Evolutionary conservation across 2,888 invertebrate genomes (phyloP).

Genomic region (Rhamphomyia laevipes): DNA sequence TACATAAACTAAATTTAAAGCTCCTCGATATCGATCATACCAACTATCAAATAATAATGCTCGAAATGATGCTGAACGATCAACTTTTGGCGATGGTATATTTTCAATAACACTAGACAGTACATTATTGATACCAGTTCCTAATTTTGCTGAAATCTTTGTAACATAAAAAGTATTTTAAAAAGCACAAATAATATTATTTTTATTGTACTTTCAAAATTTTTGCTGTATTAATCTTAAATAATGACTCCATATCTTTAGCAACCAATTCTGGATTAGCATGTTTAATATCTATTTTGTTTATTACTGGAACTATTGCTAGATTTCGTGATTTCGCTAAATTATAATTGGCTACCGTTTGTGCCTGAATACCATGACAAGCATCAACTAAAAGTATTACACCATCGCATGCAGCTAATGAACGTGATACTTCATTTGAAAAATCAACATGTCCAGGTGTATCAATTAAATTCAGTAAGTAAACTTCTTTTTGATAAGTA

Average conservation of each 20-base stretch:
- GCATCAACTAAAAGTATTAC: slow-evolving; percentile 92
- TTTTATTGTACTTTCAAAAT: slow-evolving; percentile 53
- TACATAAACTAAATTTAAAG: slow-evolving; percentile 63
- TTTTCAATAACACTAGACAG: slow-evolving; percentile 64
- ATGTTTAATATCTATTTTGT: slow-evolving; percentile 91
- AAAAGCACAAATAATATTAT: slow-evolving; percentile 3
- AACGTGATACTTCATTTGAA: slow-evolving; percentile 85
- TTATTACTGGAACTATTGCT: slow-evolving; percentile 80
- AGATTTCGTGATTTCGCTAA: slow-evolving; percentile 75
- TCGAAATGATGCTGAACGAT: slow-evolving; percentile 50
- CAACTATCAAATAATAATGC: slow-evolving; percentile 88
- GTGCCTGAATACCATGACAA: slow-evolving; percentile 91
- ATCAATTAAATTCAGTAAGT: slow-evolving; percentile 89
- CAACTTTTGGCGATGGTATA: slow-evolving; percentile 61
- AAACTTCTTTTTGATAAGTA: slow-evolving; percentile 52
- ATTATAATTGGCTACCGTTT: slow-evolving; percentile 94
- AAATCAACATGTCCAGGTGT: slow-evolving; percentile 99
- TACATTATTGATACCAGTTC: slow-evolving; percentile 68
- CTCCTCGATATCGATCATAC: slow-evolving; percentile 81
- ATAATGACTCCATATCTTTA: slow-evolving; percentile 65
- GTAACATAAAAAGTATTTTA: not conserved
- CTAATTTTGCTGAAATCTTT: slow-evolving; percentile 81
- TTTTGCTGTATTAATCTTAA: slow-evolving; percentile 61
- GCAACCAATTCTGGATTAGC: slow-evolving; percentile 76
- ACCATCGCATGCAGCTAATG: slow-evolving; percentile 87